Evolutionary conservation across 2,113 vertebrate species (phyloP), one percentile per base, ranked within the genome.

Genomic region (Hippocampus comes): DNA sequence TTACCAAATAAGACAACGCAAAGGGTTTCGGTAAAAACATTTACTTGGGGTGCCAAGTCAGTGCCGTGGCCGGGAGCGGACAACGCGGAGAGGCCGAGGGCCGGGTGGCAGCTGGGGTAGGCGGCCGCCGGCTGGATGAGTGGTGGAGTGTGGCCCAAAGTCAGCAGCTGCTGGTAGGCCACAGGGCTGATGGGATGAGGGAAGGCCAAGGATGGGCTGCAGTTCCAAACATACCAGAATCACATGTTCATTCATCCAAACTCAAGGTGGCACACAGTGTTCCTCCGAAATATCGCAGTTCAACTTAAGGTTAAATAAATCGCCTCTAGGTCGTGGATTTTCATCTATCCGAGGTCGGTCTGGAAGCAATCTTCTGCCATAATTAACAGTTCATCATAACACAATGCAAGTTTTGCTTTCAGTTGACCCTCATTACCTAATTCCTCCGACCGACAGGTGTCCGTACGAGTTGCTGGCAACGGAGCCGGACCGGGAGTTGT

Each of bases 201-300:
- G 86, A 98, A 97, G 72, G 96, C 94, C 90, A 98, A 87, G 70
- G 96, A 94, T 21, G 96, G 96, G 84, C 96, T 98, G 90, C 78
- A 73, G 3, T 41, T 27, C 55, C 63, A 43, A 53, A 55, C 21
- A 5, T 27, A 48, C 27, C 59, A 17, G 1, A 12, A 27, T 20
- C 60, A 63, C 60, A 41, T 41, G 18, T 21, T 38, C 18, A 38
- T 38, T 14, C 15, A 4, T 48, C 15, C 49, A 8, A 51, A 51
- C 49, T 46, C 12, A 34, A 34, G 30, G 30, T 5, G 30, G 30
- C 30, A 34, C 5, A 34, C 30, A 34, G 30, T 5, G 30, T 34
- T 34, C 30, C 30, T 34, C 30, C 30, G 4, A 34, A 34, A 34
- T 34, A 34, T 34, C 42, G 42, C 42, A 43, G 42, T 43, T 43